These are phyloP conservation scores for Siniperca obscura DNA, from an alignment of 2,797 vertebrate genomes.

Conservation along the genomic window DNA sequence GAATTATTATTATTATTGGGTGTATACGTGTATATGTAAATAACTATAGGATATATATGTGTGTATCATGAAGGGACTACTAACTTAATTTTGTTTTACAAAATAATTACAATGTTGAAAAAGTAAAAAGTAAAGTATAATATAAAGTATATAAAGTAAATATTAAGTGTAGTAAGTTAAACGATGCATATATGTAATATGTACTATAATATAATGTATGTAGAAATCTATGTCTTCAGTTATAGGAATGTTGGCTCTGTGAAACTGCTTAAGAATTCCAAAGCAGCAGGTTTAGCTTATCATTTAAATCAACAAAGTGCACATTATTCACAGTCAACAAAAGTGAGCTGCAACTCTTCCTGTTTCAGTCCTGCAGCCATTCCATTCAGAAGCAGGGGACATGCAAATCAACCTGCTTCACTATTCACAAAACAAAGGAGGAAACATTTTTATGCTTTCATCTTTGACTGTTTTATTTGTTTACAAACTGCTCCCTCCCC, in stretches of 20 bases:
- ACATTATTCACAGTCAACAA: constrained; percentile 35
- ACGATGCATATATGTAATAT: not conserved
- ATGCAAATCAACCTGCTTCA: constrained; percentile 56
- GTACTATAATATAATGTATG: not conserved
- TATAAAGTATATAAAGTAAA: not conserved
- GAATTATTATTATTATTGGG: no score
- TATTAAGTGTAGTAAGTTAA: not conserved
- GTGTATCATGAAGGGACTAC: no score
- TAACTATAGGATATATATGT: no score
- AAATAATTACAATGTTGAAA: not conserved
- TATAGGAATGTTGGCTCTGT: not conserved
- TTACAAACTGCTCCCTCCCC: constrained; percentile 62
- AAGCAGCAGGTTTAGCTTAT: constrained; percentile 14
- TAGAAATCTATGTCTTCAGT: not conserved
- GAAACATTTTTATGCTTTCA: constrained; percentile 55
- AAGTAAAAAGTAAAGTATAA: not conserved
- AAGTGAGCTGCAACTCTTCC: constrained; percentile 10
- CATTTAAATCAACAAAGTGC: constrained; percentile 35
- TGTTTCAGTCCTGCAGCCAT: constrained; percentile 29
- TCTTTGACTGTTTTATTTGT: constrained; percentile 60
- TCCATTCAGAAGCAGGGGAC: constrained; percentile 42
- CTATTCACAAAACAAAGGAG: constrained; percentile 48
- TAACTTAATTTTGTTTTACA: not conserved
- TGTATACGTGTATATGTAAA: no score
- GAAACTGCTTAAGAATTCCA: constrained; percentile 3